A percentile compares a stretch with the other conserved stretches of the same genome.
These are phyloP conservation scores for Diceros bicornis DNA, from an alignment of 2,797 vertebrate species.

Conservation along the genomic window DNA sequence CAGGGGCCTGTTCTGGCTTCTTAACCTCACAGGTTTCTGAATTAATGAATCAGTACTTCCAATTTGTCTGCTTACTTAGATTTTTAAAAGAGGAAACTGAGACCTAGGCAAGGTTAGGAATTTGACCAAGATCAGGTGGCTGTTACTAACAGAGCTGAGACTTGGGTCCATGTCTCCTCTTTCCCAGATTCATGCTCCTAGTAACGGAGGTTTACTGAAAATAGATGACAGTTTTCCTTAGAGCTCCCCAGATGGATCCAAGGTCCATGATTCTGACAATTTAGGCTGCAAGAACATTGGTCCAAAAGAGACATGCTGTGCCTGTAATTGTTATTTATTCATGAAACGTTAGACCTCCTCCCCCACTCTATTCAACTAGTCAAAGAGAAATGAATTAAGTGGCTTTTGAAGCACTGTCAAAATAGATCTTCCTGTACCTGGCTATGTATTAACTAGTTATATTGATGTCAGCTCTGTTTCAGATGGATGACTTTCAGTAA, in stretches of 20 bases:
- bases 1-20: not conserved
- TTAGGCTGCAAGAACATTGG: not conserved
- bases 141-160: not conserved
- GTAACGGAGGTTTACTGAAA: not conserved
- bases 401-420: not conserved
- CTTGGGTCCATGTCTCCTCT: not conserved
- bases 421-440: not conserved
- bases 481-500: not conserved
- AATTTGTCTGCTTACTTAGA: not conserved
- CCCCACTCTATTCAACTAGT: not conserved
- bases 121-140: not conserved
- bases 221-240: not conserved
- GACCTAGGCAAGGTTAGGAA: not conserved
- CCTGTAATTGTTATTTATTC: not conserved
- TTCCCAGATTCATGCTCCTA: not conserved
- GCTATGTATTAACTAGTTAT: not conserved
- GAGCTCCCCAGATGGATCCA: not conserved
- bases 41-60: not conserved
- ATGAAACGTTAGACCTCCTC: not conserved
- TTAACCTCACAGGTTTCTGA: not conserved
- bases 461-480: not conserved
- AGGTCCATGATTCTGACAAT: not conserved
- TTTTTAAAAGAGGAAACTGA: not conserved
- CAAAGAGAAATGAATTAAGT: not conserved
- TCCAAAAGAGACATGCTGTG: not conserved